Conservation (phyloP, 2,888 invertebrate species). For the Leptopterna dolabrata region DNA sequence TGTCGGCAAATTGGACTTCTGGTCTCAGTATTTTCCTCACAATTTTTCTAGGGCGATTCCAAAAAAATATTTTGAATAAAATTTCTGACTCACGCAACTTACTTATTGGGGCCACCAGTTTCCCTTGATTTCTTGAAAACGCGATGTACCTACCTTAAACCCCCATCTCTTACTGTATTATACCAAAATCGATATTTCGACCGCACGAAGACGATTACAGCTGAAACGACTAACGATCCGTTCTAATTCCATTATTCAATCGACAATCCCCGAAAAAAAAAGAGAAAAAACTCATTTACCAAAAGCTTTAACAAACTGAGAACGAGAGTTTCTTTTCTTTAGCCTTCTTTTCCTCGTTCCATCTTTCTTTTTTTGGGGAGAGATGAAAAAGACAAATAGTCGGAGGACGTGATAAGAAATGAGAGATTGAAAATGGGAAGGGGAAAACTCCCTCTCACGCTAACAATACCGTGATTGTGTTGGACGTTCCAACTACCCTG, state of each 20-base stretch:
- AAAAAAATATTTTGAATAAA: no score
- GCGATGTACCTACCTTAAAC: no score
- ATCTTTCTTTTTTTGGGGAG: neutral
- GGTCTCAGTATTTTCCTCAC: no score
- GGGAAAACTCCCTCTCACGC: slow-evolving; percentile 1
- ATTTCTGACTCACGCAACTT: no score
- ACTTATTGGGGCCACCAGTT: no score
- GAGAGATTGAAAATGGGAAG: slow-evolving; percentile 44
- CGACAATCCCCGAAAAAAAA: neutral
- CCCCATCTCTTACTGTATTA: no score
- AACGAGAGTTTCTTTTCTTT: neutral
- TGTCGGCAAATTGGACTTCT: no score
- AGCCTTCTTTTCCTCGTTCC: neutral
- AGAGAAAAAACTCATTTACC: neutral
- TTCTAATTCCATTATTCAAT: neutral
- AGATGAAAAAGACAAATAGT: slow-evolving; percentile 47
- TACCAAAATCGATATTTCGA: no score
- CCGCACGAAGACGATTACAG: neutral
- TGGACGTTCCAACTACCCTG: neutral
- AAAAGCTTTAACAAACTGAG: neutral
- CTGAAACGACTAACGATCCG: neutral
- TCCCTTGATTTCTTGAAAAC: no score
- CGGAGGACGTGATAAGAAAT: slow-evolving; percentile 47
- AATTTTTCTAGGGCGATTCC: no score
- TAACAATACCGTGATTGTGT: slow-evolving; percentile 34